Percentiles rank a stretch among this genome's conserved stretches.
Evolutionary conservation across 2,113 vertebrate genomes (phyloP).

Genomic region (Hippocampus barbouri): DNA sequence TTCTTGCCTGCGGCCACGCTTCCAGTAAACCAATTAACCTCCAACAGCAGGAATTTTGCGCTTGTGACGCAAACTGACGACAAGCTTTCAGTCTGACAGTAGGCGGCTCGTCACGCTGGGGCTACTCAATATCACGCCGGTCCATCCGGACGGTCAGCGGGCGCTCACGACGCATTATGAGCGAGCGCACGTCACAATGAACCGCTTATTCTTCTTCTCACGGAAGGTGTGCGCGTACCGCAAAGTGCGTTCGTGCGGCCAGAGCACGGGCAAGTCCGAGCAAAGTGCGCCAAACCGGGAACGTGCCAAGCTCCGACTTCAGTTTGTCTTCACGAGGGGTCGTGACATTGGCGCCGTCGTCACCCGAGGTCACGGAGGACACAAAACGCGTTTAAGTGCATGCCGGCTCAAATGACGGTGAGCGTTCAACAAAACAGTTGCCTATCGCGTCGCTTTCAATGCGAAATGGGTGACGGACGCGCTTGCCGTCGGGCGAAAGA

Average conservation of each 20-base stretch:
- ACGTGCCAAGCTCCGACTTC: neutral
- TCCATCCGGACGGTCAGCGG: neutral
- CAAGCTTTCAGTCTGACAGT: neutral
- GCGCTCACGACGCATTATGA: neutral
- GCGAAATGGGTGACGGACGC: neutral
- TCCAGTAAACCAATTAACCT: neutral
- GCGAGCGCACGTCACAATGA: neutral
- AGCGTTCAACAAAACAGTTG: neutral
- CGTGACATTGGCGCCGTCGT: neutral
- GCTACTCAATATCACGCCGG: neutral
- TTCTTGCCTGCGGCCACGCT: neutral
- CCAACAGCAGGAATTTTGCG: neutral
- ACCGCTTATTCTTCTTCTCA: neutral
- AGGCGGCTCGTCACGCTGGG: neutral
- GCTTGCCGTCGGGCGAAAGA: neutral
- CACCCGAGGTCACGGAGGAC: neutral
- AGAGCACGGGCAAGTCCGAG: neutral
- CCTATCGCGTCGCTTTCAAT: neutral
- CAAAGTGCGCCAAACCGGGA: slow-evolving; percentile 2
- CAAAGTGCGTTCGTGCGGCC: neutral
- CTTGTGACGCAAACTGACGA: neutral
- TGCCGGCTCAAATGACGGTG: neutral
- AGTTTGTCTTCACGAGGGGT: neutral
- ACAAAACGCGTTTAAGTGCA: neutral
- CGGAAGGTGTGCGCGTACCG: neutral